Evolutionary conservation across 2,888 invertebrate species (phyloP).

Genomic region (Andrena flavipes): DNA sequence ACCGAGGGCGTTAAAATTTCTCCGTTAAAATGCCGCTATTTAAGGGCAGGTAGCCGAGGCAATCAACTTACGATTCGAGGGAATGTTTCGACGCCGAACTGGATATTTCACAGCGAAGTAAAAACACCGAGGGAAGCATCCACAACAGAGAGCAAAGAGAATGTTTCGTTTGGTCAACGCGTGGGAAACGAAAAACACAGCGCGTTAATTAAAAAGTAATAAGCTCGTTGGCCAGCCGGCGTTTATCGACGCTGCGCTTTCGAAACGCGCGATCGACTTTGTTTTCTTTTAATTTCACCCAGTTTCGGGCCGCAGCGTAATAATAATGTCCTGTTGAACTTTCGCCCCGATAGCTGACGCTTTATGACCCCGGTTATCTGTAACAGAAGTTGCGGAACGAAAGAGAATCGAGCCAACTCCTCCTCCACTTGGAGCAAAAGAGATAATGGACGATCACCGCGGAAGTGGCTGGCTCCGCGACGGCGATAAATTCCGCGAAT

Average conservation of each 20-base stretch:
- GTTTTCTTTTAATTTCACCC: constrained; percentile 75
- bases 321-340: constrained; percentile 67
- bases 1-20: background rate
- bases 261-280: constrained; percentile 51
- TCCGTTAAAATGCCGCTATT: background rate
- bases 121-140: background rate
- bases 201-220: constrained; percentile 72
- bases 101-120: background rate
- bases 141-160: background rate
- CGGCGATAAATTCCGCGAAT: constrained; percentile 52
- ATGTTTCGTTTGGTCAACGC: background rate
- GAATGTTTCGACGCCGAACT: background rate
- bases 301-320: constrained; percentile 62
- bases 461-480: constrained; percentile 40
- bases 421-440: constrained; percentile 31
- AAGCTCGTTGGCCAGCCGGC: constrained; percentile 37
- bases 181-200: background rate
- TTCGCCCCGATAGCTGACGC: constrained; percentile 52
- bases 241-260: constrained; percentile 46
- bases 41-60: no score
- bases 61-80: no score
- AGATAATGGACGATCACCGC: constrained; percentile 50
- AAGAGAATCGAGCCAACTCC: constrained; percentile 49
- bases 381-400: constrained; percentile 58
- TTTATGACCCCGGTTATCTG: constrained; percentile 60